Conservation (phyloP, 2,797 vertebrate genomes). For the Remorina albescens region DNA sequence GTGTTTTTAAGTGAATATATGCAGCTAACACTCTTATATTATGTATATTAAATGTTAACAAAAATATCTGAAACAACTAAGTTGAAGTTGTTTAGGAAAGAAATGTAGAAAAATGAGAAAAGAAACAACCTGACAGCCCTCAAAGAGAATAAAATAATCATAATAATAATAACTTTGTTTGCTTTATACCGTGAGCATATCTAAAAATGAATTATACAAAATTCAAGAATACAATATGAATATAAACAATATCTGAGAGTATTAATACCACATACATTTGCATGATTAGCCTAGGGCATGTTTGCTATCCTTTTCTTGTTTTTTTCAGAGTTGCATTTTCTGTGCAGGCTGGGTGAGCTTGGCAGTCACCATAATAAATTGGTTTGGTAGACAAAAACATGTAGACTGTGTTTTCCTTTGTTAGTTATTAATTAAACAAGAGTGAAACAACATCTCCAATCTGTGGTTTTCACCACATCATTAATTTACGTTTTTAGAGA, state of each 20-base stretch:
- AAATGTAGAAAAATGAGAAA: no score
- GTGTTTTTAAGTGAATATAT: neutral
- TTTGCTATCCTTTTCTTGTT: slow-evolving; percentile 1
- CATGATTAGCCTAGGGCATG: neutral
- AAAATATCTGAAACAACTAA: neutral
- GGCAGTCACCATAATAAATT: slow-evolving; percentile 16
- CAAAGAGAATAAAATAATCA: no score
- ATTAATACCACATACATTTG: slow-evolving; percentile 1
- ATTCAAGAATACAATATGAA: neutral
- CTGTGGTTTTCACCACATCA: neutral
- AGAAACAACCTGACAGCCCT: neutral
- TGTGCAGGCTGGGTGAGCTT: slow-evolving; percentile 5
- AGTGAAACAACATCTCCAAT: slow-evolving; percentile 20
- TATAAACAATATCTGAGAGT: neutral
- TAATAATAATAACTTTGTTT: neutral
- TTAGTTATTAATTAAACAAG: slow-evolving; percentile 36
- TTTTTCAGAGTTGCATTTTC: slow-evolving; percentile 4
- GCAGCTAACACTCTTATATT: neutral
- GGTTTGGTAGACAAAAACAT: slow-evolving; percentile 18
- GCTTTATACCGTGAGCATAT: neutral
- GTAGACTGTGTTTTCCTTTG: slow-evolving; percentile 26
- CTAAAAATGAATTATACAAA: neutral
- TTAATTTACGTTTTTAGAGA: slow-evolving; percentile 16
- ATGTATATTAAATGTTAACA: neutral
- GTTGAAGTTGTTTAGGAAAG: neutral